These are phyloP conservation scores for Beris chalybata DNA, from an alignment of 2,888 invertebrate genomes.

Conservation along the genomic window DNA sequence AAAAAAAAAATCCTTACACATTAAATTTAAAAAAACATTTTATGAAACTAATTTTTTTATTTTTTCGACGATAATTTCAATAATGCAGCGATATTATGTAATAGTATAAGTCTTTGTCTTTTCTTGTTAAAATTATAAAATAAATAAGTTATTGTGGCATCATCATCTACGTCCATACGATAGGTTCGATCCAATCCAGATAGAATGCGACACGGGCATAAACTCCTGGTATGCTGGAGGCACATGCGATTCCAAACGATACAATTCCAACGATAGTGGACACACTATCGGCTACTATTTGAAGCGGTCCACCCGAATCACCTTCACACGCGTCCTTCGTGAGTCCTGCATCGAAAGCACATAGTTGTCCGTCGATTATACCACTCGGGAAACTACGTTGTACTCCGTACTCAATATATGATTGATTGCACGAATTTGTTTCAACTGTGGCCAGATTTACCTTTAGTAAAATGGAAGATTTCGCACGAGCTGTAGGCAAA, in stretches of 20 bases:
- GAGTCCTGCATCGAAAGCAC: slow-evolving; percentile 42
- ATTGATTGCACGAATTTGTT: slow-evolving; percentile 37
- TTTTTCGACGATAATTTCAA: neutral
- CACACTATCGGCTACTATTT: slow-evolving; percentile 40
- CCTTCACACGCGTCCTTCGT: slow-evolving; percentile 50
- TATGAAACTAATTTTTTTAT: neutral
- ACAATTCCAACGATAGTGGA: slow-evolving; percentile 49
- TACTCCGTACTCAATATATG: slow-evolving; percentile 32
- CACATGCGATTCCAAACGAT: slow-evolving; percentile 49
- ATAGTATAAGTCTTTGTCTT: neutral
- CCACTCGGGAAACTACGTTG: slow-evolving; percentile 35
- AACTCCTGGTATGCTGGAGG: slow-evolving; percentile 48
- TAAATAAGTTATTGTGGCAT: neutral
- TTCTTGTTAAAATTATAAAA: slow-evolving; percentile 3
- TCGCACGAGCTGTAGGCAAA: slow-evolving; percentile 37
- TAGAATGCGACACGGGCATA: slow-evolving; percentile 51
- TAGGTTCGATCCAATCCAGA: slow-evolving; percentile 50
- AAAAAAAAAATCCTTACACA: neutral
- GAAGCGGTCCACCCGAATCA: slow-evolving; percentile 52
- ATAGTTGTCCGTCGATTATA: slow-evolving; percentile 40
- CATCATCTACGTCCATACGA: slow-evolving; percentile 48
- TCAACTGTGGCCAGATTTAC: slow-evolving; percentile 42
- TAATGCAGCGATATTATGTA: neutral
- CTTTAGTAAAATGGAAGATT: slow-evolving; percentile 40
- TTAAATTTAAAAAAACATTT: too few relatives aligned